Conservation (phyloP, 2,797 vertebrate genomes). For the Chelmon rostratus region DNA sequence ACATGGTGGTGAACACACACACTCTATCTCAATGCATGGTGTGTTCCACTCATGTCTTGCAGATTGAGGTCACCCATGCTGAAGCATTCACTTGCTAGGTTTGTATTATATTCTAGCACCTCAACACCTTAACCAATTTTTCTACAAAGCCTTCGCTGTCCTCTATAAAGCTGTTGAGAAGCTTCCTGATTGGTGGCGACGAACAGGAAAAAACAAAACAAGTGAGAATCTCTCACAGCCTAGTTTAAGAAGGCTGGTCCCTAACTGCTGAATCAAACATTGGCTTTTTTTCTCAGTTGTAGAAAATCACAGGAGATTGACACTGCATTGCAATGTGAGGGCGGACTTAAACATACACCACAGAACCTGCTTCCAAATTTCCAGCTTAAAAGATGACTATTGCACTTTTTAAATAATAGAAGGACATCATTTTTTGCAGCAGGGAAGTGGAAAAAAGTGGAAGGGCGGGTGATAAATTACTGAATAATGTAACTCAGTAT, state of each 20-base stretch:
- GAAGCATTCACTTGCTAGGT: constrained; percentile 50
- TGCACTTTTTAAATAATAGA: constrained; percentile 48
- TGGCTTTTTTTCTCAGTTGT: neutral
- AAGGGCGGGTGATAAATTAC: constrained; percentile 51
- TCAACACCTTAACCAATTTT: constrained; percentile 4
- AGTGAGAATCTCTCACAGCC: neutral
- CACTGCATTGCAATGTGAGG: neutral
- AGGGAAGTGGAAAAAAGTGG: constrained; percentile 34
- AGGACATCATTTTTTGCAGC: constrained; percentile 28
- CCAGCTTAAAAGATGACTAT: constrained; percentile 29
- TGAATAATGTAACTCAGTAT: constrained; percentile 59
- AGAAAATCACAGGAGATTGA: constrained; percentile 1
- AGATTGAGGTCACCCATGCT: constrained; percentile 71
- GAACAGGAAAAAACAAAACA: neutral
- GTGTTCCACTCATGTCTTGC: constrained; percentile 61
- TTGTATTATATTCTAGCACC: constrained; percentile 39
- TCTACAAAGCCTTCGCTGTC: constrained; percentile 5
- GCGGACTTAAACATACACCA: neutral
- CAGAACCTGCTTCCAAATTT: constrained; percentile 1
- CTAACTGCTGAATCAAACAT: constrained; percentile 9
- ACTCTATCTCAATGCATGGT: constrained; percentile 33
- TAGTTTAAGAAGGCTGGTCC: neutral
- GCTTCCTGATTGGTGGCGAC: constrained; percentile 17
- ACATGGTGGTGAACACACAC: constrained; percentile 35
- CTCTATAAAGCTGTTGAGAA: neutral